phyloP scores from a whole-genome alignment of 2,888 invertebrate species.

The Hirtodrosophila cameraria region DNA sequence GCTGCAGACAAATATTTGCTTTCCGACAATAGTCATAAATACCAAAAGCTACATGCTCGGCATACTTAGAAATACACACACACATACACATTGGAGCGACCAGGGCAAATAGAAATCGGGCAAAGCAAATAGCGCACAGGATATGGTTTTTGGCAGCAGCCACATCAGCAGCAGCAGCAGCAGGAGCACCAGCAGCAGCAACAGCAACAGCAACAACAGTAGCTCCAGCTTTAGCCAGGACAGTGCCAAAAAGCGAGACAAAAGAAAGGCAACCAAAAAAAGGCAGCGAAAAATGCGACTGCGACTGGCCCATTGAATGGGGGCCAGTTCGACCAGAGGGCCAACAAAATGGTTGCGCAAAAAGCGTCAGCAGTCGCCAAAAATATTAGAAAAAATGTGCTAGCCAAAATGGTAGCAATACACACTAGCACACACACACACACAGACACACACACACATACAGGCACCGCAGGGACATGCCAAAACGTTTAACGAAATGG shows the following conservation, averaged over 20 bases:
- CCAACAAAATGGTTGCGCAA: slow-evolving; percentile 79
- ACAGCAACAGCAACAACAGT: slow-evolving; percentile 24
- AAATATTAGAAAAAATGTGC: slow-evolving; percentile 71
- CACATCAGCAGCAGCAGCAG: slow-evolving; percentile 25
- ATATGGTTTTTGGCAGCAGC: slow-evolving; percentile 75
- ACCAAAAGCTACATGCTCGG: slow-evolving; percentile 84
- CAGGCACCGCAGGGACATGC: slow-evolving; percentile 56
- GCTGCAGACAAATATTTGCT: slow-evolving; percentile 84
- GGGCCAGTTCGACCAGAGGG: slow-evolving; percentile 26
- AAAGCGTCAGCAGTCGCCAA: slow-evolving; percentile 72
- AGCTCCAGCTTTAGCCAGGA: slow-evolving; percentile 41
- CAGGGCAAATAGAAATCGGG: slow-evolving; percentile 80
- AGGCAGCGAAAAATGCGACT: slow-evolving; percentile 67
- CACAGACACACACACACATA: background rate
- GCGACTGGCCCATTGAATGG: slow-evolving; percentile 45
- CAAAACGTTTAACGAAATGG: slow-evolving; percentile 69
- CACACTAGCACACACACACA: slow-evolving; percentile 28
- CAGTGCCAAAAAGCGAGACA: slow-evolving; percentile 65
- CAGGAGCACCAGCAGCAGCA: slow-evolving; percentile 31
- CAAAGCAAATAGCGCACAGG: slow-evolving; percentile 77
- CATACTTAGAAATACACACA: slow-evolving; percentile 80
- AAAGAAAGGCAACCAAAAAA: slow-evolving; percentile 48
- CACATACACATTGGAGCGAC: slow-evolving; percentile 33
- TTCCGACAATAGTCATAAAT: slow-evolving; percentile 84
- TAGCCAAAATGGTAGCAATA: slow-evolving; percentile 37